Evolutionary conservation across 2,888 invertebrate genomes (phyloP).

Genomic region (Agrochola litura): DNA sequence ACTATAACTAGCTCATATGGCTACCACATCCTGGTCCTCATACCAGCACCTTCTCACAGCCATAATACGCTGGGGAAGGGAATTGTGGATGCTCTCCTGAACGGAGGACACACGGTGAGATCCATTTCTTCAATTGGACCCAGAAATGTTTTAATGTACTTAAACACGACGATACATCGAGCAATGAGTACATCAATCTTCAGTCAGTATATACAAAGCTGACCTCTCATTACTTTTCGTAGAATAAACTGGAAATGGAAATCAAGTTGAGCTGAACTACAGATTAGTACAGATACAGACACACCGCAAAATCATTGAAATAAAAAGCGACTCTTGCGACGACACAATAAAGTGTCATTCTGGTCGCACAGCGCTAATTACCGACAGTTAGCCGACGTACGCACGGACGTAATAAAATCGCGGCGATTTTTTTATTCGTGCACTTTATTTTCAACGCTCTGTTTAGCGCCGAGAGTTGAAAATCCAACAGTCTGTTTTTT

Average conservation of each 20-base stretch:
- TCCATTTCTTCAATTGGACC: neutral
- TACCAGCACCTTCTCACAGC: conserved; percentile 76
- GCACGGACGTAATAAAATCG: too few relatives aligned
- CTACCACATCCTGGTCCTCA: conserved; percentile 75
- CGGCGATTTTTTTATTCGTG: too few relatives aligned
- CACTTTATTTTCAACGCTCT: too few relatives aligned
- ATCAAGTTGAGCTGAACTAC: neutral
- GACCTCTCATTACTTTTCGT: neutral
- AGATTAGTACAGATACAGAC: too few relatives aligned
- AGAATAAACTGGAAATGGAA: neutral
- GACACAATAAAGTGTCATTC: too few relatives aligned
- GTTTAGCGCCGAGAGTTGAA: too few relatives aligned
- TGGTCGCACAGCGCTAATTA: too few relatives aligned
- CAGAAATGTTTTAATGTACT: neutral
- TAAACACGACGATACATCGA: neutral
- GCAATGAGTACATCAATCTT: neutral
- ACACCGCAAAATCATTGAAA: too few relatives aligned
- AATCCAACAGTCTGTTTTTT: too few relatives aligned
- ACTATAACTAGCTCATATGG: conserved; percentile 55
- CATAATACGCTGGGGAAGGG: conserved; percentile 76
- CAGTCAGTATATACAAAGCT: neutral
- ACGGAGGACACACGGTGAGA: conserved; percentile 78
- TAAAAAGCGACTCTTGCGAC: too few relatives aligned
- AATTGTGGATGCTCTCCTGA: conserved; percentile 74
- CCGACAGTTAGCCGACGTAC: too few relatives aligned